Percentiles rank a stretch among this genome's conserved stretches.
Conservation (phyloP, 2,113 vertebrate genomes). For the Noctilio leporinus region DNA sequence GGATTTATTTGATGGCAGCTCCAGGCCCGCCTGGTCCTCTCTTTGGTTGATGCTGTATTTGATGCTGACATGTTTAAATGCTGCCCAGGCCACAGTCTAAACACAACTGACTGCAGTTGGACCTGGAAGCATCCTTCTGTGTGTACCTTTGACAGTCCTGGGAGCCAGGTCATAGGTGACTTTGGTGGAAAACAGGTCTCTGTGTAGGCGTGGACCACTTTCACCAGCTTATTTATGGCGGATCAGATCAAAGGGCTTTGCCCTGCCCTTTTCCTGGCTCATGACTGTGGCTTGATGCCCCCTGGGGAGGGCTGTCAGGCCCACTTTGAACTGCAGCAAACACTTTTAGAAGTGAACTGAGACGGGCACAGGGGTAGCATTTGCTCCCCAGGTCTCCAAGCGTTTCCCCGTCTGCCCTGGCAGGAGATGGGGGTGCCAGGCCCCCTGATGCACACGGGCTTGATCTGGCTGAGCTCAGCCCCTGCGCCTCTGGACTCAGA, state of each 20-base stretch:
- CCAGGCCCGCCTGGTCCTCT: background rate
- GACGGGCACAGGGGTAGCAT: background rate
- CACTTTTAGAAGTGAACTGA: background rate
- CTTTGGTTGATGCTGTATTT: background rate
- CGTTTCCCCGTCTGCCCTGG: background rate
- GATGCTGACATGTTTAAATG: background rate
- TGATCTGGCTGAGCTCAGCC: background rate
- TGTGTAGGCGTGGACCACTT: background rate
- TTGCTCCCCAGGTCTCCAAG: background rate
- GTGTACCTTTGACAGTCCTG: background rate
- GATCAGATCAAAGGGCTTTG: background rate
- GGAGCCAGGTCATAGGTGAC: background rate
- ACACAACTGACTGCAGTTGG: background rate
- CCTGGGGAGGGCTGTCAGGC: background rate
- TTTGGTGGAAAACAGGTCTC: background rate
- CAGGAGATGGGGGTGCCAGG: background rate
- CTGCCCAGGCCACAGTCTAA: background rate
- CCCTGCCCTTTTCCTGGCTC: background rate
- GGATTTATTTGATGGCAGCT: background rate
- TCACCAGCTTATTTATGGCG: background rate
- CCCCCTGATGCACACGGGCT: background rate
- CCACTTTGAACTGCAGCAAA: background rate
- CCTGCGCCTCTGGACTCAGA: background rate
- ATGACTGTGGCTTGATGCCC: background rate
- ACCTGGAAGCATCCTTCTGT: background rate